Base-by-base conservation (phyloP, 2,888 invertebrate species). In the Phyllotreta striolata region DNA sequence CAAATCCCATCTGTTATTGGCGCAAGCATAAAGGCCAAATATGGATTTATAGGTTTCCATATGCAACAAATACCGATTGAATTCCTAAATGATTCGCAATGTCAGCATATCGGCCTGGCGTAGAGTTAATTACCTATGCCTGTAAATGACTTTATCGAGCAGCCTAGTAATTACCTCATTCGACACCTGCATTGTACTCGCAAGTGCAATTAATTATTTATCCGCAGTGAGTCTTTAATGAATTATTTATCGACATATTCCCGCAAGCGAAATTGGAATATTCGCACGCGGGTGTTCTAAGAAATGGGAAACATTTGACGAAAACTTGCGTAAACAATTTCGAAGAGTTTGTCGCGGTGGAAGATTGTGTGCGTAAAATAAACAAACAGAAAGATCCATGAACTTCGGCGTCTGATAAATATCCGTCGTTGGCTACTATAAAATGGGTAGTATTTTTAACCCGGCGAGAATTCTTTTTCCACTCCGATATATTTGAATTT, bases 341-440 rank as follows among this genome's bases (percentile, higher is more conserved):
- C n/a, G n/a, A n/a, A n/a, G n/a, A n/a, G n/a, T n/a, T n/a, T n/a
- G n/a, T n/a, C n/a, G n/a, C n/a, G n/a, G n/a, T n/a, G n/a, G n/a
- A n/a, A 24, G 24, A 24, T 24, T 51, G 59, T 51, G 39, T 60
- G 44, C 54, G 10, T 52, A 60, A 60, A 38, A 43, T 51, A 51
- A 54, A 60, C 43, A 59, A 59, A 59, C 52, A 44, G 38, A 60
- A 54, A 60, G 60, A 60, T 60, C 52, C 60, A 54, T 60, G 60
- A 60, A 60, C 60, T 55, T 44, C 44, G 41, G 55, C 7, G 12
- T 55, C 37, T 37, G 37, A 56, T 44, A 44, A 46, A 35, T 55
- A 35, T 46, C 56, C 43, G 35, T 37, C 37, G 10, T 7, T 9
- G 9, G 5, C n/a, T 6, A 35, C 46, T 44, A 37, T n/a, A 56